Base-by-base conservation (phyloP, 2,113 vertebrate species). In the Platysteira castanea region DNA sequence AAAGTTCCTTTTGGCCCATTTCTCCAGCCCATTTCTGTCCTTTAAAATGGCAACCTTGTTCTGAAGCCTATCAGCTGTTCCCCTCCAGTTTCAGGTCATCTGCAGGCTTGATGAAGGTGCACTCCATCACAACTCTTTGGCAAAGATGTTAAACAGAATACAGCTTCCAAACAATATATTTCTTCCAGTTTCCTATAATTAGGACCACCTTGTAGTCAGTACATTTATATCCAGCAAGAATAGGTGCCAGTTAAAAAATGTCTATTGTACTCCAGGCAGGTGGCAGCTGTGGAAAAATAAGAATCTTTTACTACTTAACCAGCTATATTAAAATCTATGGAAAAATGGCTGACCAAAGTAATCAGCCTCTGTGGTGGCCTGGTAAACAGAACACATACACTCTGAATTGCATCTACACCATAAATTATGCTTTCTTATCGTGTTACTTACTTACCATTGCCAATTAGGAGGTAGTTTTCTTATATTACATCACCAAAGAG, bases 241-340 rank as follows among this genome's bases (percentile, higher is more conserved):
- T 46, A 74, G 22, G 26, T 91, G 69, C 70, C 47, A 84, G 64
- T 87, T 92, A 75, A 79, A 61, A 94, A 75, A 42, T 68, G 24
- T 77, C 54, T 83, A 16, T 90, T 89, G 59, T 71, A 47, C 57
- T 80, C 54, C 44, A 92, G 57, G 42, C 63, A 89, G 70, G 73
- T 93, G 88, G 73, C 85, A 86, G 90, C 87, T 93, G 71, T 93
- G 85, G 79, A 93, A 96, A 96, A 93, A 61, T 26, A 70, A 54
- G 67, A 86, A 61, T 31, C 6, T 96, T 95, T 94, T 88, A 50
- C 68, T 81, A n/a, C 30, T 88, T 87, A 75, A 80, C 39, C 64
- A 76, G 54, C 31, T 84, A 27, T 91, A 93, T 90, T 78, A 50
- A 69, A 81, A 70, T 70, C 31, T 56, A 27, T 37, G n/a, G 67